Percentiles rank a stretch among this genome's conserved stretches.
Evolutionary conservation across 2,113 vertebrate genomes (phyloP).

Genomic region (Urocitellus parryii): DNA sequence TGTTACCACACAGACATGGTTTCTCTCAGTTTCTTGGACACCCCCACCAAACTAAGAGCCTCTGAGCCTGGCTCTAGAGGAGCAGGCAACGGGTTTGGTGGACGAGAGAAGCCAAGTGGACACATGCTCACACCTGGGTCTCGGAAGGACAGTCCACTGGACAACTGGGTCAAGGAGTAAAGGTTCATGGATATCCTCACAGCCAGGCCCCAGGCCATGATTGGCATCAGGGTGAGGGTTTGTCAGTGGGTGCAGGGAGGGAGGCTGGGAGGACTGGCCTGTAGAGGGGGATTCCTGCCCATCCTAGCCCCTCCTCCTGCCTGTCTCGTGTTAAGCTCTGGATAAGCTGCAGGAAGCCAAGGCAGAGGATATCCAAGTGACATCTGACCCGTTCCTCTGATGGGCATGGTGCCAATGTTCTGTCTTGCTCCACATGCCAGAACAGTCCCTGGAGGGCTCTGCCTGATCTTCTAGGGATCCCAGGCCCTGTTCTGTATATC

Average conservation of each 20-base stretch:
- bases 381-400: conserved; percentile 46
- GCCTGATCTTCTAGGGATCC: background rate
- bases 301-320: background rate
- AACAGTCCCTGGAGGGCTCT: background rate
- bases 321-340: conserved; percentile 24
- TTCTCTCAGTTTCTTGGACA: too few relatives aligned
- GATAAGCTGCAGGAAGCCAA: conserved; percentile 57
- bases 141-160: too few relatives aligned
- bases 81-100: too few relatives aligned
- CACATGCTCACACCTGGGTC: too few relatives aligned
- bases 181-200: background rate
- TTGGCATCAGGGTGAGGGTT: background rate
- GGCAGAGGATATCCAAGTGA: conserved; percentile 53
- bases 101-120: too few relatives aligned
- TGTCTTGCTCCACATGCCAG: conserved; percentile 38
- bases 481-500: background rate
- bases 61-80: too few relatives aligned
- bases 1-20: too few relatives aligned
- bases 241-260: background rate
- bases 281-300: background rate
- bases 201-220: background rate
- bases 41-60: too few relatives aligned
- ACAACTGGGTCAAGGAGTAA: background rate
- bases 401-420: conserved; percentile 57
- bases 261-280: background rate